A percentile compares a stretch with the other conserved stretches of the same genome.
Conservation (phyloP, 2,888 invertebrate species). For the Diloba caeruleocephala region DNA sequence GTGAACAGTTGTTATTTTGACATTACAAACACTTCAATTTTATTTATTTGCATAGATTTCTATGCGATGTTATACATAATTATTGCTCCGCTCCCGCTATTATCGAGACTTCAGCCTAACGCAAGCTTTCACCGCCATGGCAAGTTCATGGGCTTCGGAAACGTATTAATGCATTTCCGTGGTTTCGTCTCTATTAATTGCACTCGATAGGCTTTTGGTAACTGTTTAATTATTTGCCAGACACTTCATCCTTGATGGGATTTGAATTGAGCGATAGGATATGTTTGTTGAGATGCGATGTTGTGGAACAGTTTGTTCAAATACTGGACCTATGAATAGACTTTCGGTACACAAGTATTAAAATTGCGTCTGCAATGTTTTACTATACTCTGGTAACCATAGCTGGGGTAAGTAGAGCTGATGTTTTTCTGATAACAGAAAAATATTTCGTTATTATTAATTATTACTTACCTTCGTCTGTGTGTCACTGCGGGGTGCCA, state of each 20-base stretch:
- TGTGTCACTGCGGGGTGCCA: too few species aligned
- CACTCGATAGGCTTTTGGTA: constrained; percentile 33
- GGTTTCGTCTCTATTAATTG: constrained; percentile 39
- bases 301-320: background rate
- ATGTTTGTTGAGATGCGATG: constrained; percentile 13
- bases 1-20: too few species aligned
- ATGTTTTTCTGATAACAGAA: too few species aligned
- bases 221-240: constrained; percentile 43
- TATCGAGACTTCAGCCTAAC: background rate
- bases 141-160: constrained; percentile 28
- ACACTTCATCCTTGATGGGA: constrained; percentile 39
- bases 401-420: too few species aligned
- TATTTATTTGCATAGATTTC: too few species aligned
- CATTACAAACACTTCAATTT: too few species aligned
- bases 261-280: constrained; percentile 14
- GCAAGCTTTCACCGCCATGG: constrained; percentile 10
- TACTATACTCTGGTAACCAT: too few species aligned
- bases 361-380: too few species aligned
- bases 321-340: background rate
- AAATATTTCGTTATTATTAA: too few species aligned
- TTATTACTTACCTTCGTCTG: too few species aligned
- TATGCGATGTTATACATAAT: too few species aligned
- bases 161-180: constrained; percentile 49
- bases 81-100: background rate
- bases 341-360: too few species aligned